Percentiles rank a stretch among this genome's conserved stretches.
Evolutionary conservation across 2,888 invertebrate species (phyloP).

Genomic region (Meteorus colon): DNA sequence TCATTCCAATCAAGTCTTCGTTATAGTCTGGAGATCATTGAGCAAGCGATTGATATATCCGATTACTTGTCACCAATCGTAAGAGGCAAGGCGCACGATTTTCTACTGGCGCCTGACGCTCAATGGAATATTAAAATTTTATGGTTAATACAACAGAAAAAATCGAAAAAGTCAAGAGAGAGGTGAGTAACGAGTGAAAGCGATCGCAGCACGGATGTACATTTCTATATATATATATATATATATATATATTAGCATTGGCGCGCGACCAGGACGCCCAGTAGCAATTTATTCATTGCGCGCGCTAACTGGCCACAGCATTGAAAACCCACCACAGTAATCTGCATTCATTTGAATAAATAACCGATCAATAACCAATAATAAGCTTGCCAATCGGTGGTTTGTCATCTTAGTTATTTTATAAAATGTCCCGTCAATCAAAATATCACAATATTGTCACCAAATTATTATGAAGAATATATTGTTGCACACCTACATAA

Average conservation of each 20-base stretch:
- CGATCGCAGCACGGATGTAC: neutral
- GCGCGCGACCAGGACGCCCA: slow-evolving; percentile 60
- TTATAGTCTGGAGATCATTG: neutral
- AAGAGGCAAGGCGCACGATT: slow-evolving; percentile 43
- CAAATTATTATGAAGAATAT: neutral
- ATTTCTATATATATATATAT: slow-evolving; percentile 21
- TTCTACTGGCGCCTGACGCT: slow-evolving; percentile 40
- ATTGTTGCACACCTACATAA: neutral
- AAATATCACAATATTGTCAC: neutral
- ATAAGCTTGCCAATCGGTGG: slow-evolving; percentile 70
- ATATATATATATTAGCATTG: slow-evolving; percentile 41
- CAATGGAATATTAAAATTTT: slow-evolving; percentile 55
- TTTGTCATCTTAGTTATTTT: slow-evolving; percentile 69
- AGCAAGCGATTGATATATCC: slow-evolving; percentile 24
- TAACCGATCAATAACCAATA: slow-evolving; percentile 73
- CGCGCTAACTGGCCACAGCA: slow-evolving; percentile 70
- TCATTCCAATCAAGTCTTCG: slow-evolving; percentile 4
- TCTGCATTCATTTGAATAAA: slow-evolving; percentile 74
- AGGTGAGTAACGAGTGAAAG: slow-evolving; percentile 30
- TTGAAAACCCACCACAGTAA: slow-evolving; percentile 71
- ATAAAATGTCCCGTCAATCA: slow-evolving; percentile 58
- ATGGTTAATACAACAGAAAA: slow-evolving; percentile 45
- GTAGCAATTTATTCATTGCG: slow-evolving; percentile 74
- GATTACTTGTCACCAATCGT: slow-evolving; percentile 44
- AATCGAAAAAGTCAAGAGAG: slow-evolving; percentile 27